Percentiles rank a stretch among this genome's conserved stretches.
phyloP scores from a whole-genome alignment of 2,888 invertebrate species.

The Tridacna crocea region DNA sequence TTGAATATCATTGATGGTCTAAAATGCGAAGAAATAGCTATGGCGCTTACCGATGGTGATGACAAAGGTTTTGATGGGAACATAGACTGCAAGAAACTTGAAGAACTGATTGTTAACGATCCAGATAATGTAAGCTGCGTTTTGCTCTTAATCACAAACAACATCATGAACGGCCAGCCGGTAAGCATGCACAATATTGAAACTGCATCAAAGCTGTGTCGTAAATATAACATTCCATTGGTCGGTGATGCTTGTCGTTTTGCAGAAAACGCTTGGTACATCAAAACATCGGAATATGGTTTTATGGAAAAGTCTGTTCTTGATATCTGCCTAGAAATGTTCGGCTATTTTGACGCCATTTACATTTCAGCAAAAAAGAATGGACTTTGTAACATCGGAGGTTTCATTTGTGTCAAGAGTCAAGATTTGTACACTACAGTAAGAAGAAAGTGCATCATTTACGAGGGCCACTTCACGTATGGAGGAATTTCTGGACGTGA shows the following conservation, averaged over 20 bases:
- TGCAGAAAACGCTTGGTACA: constrained; percentile 47
- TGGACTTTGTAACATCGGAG: constrained; percentile 44
- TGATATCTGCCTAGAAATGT: constrained; percentile 46
- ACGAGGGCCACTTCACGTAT: constrained; percentile 41
- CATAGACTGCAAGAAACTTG: constrained; percentile 31
- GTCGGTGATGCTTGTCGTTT: constrained; percentile 42
- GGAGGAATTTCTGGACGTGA: constrained; percentile 46
- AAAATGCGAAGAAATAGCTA: constrained; percentile 4
- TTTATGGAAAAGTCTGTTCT: constrained; percentile 18
- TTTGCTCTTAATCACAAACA: constrained; percentile 34
- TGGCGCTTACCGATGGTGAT: background rate
- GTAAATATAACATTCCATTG: constrained; percentile 24
- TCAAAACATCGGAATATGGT: constrained; percentile 28
- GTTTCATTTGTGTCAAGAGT: constrained; percentile 26
- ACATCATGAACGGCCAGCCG: constrained; percentile 25
- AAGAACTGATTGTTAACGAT: constrained; percentile 1
- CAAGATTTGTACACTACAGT: background rate
- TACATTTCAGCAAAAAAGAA: constrained; percentile 45
- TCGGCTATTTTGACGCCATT: constrained; percentile 38
- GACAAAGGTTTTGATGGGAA: constrained; percentile 21
- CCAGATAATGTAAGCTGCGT: constrained; percentile 14
- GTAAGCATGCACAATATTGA: constrained; percentile 47
- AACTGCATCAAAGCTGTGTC: constrained; percentile 17
- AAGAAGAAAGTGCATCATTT: constrained; percentile 13
- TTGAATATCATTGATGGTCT: constrained; percentile 12